Conservation (phyloP, 2,113 vertebrate species). For the Stigmatopora nigra region DNA sequence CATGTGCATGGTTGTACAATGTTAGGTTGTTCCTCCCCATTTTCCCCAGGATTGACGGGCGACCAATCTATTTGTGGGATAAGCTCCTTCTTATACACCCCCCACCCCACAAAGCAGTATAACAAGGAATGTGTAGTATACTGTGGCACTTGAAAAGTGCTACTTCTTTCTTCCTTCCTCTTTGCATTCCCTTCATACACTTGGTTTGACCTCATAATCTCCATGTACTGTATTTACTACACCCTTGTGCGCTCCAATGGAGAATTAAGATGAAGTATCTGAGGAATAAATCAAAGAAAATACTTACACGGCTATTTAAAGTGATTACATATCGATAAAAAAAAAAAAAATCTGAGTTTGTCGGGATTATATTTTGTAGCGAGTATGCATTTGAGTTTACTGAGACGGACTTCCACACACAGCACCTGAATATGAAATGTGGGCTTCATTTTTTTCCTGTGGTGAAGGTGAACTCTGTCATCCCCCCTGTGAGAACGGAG, state of each 20-base stretch:
- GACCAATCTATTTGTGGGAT: background rate
- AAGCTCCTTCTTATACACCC: background rate
- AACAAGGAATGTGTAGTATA: background rate
- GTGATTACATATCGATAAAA: background rate
- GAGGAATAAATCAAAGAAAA: no score
- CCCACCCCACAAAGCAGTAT: background rate
- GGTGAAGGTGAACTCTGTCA: conserved; percentile 84
- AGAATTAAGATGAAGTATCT: background rate
- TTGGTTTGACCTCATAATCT: background rate
- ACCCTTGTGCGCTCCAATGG: background rate
- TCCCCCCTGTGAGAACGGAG: conserved; percentile 89
- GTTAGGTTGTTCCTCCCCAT: background rate
- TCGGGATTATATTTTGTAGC: background rate
- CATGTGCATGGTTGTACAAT: background rate
- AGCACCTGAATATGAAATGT: conserved; percentile 9
- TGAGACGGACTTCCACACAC: conserved; percentile 17
- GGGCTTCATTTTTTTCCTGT: conserved; percentile 17
- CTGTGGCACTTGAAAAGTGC: background rate
- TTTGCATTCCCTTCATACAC: background rate
- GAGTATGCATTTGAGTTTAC: background rate
- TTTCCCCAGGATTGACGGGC: background rate
- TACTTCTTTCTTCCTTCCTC: background rate
- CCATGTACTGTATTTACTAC: background rate
- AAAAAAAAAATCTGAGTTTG: background rate
- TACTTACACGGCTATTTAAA: background rate